phyloP scores from a whole-genome alignment of 2,113 vertebrate genomes.

The Rhadina sibilatrix region DNA sequence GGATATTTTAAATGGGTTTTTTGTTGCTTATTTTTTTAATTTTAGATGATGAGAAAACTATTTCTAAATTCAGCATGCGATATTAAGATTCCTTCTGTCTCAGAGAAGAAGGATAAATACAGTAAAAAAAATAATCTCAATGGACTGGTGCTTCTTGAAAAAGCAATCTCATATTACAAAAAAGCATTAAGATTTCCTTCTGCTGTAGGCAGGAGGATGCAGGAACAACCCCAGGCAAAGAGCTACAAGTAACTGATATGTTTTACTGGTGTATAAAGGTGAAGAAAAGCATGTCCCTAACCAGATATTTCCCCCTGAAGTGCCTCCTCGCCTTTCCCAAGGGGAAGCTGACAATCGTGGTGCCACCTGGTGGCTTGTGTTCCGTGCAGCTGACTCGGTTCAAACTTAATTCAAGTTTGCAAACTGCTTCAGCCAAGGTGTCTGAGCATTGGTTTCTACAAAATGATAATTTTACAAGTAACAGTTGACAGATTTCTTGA shows the following conservation, averaged over 20 bases:
- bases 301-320: no score
- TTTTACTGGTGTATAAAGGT: background rate
- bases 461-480: background rate
- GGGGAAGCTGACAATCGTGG: background rate
- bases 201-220: background rate
- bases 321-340: rapidly evolving
- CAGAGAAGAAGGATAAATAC: background rate
- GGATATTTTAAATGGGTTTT: background rate
- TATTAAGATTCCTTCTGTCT: background rate
- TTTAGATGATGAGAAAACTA: background rate
- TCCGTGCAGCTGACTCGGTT: background rate
- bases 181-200: background rate
- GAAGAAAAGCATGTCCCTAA: background rate
- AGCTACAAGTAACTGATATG: background rate
- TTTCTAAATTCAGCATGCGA: background rate
- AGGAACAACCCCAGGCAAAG: background rate
- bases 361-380: background rate
- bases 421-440: background rate
- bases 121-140: background rate
- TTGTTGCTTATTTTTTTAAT: no score
- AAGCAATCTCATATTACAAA: background rate
- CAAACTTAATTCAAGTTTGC: background rate
- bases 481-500: background rate
- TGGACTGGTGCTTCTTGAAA: background rate
- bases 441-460: background rate